Percentiles rank a stretch among this genome's conserved stretches.
Evolutionary conservation across 2,797 vertebrate species (phyloP).

Genomic region (Coendou prehensilis): DNA sequence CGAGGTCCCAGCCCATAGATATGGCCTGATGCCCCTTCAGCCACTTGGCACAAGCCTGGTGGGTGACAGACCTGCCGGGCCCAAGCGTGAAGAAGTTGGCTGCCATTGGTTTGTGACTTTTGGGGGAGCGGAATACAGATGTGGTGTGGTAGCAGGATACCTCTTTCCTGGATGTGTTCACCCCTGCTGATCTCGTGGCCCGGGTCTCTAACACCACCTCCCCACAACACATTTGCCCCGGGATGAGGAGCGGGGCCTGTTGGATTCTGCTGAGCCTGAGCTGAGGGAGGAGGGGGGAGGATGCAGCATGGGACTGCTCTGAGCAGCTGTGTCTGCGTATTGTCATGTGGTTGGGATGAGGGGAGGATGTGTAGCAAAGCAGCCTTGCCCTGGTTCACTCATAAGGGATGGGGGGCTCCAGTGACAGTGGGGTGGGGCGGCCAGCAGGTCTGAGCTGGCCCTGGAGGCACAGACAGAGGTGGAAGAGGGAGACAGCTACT

Average conservation of each 20-base stretch:
- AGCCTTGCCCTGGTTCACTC: neutral
- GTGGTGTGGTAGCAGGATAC: neutral
- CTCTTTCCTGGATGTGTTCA: neutral
- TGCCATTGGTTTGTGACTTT: neutral
- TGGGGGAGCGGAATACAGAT: neutral
- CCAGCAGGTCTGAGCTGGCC: neutral
- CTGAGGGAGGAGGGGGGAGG: neutral
- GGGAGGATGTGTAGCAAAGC: neutral
- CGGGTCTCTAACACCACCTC: neutral
- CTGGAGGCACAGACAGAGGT: neutral
- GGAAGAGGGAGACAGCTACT: neutral
- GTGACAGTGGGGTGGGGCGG: neutral
- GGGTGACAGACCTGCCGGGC: neutral
- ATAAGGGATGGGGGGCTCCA: neutral
- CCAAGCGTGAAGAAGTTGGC: neutral
- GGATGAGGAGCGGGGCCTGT: neutral
- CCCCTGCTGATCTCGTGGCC: neutral
- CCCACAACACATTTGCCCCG: neutral
- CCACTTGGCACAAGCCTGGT: neutral
- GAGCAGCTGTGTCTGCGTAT: neutral
- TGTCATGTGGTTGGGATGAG: neutral
- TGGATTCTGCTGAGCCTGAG: neutral
- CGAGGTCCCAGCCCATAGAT: neutral
- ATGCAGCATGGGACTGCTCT: neutral
- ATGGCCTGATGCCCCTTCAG: neutral